Percentiles rank a stretch among this genome's conserved stretches.
Conservation (phyloP, 2,797 vertebrate species). For the Chanos chanos region DNA sequence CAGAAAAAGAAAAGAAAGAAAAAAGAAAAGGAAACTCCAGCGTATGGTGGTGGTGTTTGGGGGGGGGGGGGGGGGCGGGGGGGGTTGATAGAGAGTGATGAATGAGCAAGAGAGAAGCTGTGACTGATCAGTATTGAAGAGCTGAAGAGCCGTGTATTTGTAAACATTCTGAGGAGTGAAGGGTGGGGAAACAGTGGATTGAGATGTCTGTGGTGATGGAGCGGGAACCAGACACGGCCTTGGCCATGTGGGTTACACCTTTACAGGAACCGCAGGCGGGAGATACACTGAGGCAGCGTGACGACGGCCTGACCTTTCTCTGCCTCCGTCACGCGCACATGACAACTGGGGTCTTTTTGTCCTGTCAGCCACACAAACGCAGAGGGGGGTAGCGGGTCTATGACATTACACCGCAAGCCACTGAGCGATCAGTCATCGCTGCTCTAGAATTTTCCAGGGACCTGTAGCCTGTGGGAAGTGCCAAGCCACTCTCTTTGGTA, state of each 20-base stretch:
- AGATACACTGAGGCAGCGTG: constrained; percentile 58
- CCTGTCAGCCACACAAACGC: too few relatives aligned
- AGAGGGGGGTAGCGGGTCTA: too few relatives aligned
- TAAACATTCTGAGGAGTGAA: constrained; percentile 64
- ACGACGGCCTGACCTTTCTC: constrained; percentile 65
- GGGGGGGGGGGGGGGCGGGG: constrained; percentile 21
- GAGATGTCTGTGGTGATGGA: constrained; percentile 72
- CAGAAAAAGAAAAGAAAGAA: constrained; percentile 17
- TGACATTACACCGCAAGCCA: too few relatives aligned
- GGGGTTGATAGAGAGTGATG: constrained; percentile 64
- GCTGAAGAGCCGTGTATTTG: constrained; percentile 62
- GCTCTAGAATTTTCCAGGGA: too few relatives aligned
- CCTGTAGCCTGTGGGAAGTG: too few relatives aligned
- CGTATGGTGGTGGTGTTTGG: too few relatives aligned
- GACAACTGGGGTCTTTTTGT: too few relatives aligned
- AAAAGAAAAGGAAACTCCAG: constrained; percentile 16
- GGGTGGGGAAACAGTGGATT: constrained; percentile 61
- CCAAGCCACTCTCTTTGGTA: too few relatives aligned
- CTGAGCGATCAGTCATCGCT: too few relatives aligned
- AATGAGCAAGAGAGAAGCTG: constrained; percentile 65
- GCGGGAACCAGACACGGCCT: constrained; percentile 47
- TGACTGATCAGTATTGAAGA: constrained; percentile 71
- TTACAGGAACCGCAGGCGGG: constrained; percentile 47
- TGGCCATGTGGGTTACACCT: constrained; percentile 50
- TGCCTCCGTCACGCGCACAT: too few relatives aligned